Percentiles rank a stretch among this genome's conserved stretches.
Conservation (phyloP, 2,113 vertebrate genomes). For the Arothron firmamentum region DNA sequence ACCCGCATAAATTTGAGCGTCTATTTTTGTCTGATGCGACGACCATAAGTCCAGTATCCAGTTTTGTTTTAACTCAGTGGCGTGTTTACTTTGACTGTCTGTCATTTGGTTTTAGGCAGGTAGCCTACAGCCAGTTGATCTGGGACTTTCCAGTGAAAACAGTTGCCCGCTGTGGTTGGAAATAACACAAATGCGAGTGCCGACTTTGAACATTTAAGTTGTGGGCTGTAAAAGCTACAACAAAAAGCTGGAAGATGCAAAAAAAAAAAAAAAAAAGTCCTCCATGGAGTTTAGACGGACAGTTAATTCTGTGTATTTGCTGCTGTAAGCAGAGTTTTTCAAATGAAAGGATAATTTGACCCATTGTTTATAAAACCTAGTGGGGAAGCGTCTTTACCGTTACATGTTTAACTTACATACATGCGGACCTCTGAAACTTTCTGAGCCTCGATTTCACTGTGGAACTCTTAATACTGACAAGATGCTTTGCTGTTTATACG, state of each 20-base stretch:
- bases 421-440: not conserved
- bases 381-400: not conserved
- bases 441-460: not conserved
- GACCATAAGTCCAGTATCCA: not conserved
- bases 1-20: too few relatives aligned
- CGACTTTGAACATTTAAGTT: not conserved
- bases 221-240: not conserved
- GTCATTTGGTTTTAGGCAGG: not conserved
- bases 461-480: slow-evolving; percentile 14
- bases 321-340: not conserved
- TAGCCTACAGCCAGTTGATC: not conserved
- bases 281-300: not conserved
- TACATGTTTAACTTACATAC: not conserved
- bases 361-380: not conserved
- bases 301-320: not conserved
- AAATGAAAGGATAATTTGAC: not conserved
- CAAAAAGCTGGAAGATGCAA: not conserved
- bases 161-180: not conserved
- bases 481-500: slow-evolving; percentile 43
- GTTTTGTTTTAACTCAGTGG: not conserved
- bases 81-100: not conserved
- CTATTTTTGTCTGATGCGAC: too few relatives aligned
- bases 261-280: not conserved
- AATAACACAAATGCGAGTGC: not conserved
- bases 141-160: not conserved